Conservation (phyloP, 2,888 invertebrate genomes). For the Ennomos quercinarius region DNA sequence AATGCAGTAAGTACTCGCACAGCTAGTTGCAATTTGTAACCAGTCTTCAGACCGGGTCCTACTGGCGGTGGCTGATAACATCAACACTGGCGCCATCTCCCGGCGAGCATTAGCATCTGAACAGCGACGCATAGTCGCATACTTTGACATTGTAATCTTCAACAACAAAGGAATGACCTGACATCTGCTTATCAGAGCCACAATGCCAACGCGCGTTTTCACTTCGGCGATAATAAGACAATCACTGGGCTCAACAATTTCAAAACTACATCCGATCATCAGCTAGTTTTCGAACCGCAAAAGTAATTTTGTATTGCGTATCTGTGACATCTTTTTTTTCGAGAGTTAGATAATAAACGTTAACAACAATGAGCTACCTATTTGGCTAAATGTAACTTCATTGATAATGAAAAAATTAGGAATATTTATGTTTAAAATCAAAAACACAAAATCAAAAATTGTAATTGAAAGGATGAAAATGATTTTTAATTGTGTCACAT, state of each 20-base stretch:
- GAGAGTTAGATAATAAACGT: conserved; percentile 35
- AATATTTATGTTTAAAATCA: too few relatives aligned
- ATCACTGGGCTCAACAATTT: conserved; percentile 33
- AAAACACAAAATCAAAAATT: neutral
- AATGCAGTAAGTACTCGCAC: conserved; percentile 24
- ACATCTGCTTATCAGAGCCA: conserved; percentile 67
- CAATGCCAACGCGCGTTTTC: conserved; percentile 48
- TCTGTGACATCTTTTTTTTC: conserved; percentile 47
- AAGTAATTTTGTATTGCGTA: conserved; percentile 43
- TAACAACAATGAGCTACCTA: conserved; percentile 1
- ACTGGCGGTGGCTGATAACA: conserved; percentile 55
- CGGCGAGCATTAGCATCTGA: conserved; percentile 71
- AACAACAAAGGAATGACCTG: conserved; percentile 76
- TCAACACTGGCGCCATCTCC: conserved; percentile 68
- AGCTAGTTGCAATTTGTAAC: conserved; percentile 42
- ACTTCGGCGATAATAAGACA: conserved; percentile 44
- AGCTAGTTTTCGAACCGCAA: conserved; percentile 38
- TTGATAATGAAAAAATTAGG: too few relatives aligned
- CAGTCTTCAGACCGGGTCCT: conserved; percentile 38
- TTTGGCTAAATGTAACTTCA: too few relatives aligned
- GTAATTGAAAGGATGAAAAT: neutral
- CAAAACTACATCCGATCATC: conserved; percentile 26
- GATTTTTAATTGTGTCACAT: too few relatives aligned
- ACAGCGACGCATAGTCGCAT: conserved; percentile 60
- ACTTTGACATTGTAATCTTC: conserved; percentile 74